These are phyloP conservation scores for Parnassius apollo DNA, from an alignment of 2,888 invertebrate species.

Conservation along the genomic window DNA sequence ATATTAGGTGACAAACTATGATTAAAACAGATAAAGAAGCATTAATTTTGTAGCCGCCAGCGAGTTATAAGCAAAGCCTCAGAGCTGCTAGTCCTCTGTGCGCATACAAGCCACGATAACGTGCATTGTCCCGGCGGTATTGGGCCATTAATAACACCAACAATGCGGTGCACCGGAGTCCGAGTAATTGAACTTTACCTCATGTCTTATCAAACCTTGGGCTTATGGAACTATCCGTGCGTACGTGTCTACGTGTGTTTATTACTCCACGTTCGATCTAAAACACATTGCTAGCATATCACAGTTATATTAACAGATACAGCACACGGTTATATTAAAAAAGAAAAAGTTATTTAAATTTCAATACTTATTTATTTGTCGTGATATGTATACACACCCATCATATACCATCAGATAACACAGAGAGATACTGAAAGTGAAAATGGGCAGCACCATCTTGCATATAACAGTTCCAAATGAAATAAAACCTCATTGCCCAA, in stretches of 20 bases:
- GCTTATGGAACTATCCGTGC: slow-evolving; percentile 56
- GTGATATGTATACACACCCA: too few species aligned
- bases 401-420: too few species aligned
- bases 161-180: slow-evolving; percentile 53
- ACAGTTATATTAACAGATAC: too few species aligned
- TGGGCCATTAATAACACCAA: slow-evolving; percentile 64
- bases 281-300: too few species aligned
- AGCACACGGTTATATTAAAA: too few species aligned
- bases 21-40: neutral
- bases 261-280: neutral
- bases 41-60: slow-evolving; percentile 27
- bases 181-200: slow-evolving; percentile 54
- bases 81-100: slow-evolving; percentile 31
- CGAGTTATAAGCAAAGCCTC: slow-evolving; percentile 30
- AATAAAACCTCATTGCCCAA: too few species aligned
- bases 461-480: too few species aligned
- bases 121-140: slow-evolving; percentile 56
- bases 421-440: too few species aligned
- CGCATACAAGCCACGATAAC: slow-evolving; percentile 38
- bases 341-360: too few species aligned
- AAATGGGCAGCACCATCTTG: too few species aligned
- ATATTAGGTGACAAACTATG: too few species aligned
- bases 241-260: neutral
- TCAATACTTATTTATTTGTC: too few species aligned
- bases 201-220: slow-evolving; percentile 56